Evolutionary conservation across 2,888 invertebrate species (phyloP).

Genomic region (Drosophila monieri): DNA sequence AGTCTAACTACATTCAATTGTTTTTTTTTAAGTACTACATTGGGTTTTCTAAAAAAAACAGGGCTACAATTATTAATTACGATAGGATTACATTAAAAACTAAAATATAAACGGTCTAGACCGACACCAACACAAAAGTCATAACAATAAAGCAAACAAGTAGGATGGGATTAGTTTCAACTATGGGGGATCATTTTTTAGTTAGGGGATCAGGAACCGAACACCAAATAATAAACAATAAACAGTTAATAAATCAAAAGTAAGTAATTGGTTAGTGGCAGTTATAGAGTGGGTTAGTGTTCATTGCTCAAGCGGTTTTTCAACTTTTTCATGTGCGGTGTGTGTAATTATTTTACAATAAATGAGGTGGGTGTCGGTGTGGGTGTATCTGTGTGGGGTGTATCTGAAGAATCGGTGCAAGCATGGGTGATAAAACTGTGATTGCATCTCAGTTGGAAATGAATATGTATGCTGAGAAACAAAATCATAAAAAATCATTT

Average conservation of each 20-base stretch:
- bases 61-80: constrained; percentile 22
- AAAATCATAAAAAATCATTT: constrained; percentile 22
- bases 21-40: constrained; percentile 2
- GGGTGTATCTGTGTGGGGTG: constrained; percentile 17
- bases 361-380: constrained; percentile 35
- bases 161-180: constrained; percentile 39
- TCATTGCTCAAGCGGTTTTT: constrained; percentile 62
- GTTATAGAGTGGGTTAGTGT: constrained; percentile 44
- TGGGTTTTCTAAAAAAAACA: constrained; percentile 9
- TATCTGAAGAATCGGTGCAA: constrained; percentile 55
- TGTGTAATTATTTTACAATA: constrained; percentile 57
- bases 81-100: constrained; percentile 3
- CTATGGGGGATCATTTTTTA: constrained; percentile 12
- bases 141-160: constrained; percentile 46
- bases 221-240: constrained; percentile 46
- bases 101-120: constrained; percentile 15
- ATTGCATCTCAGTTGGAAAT: constrained; percentile 53
- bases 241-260: constrained; percentile 12
- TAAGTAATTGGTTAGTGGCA: constrained; percentile 29
- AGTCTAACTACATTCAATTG: constrained; percentile 27
- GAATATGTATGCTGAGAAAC: constrained; percentile 55
- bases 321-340: constrained; percentile 51
- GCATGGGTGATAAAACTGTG: constrained; percentile 57
- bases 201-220: constrained; percentile 35
- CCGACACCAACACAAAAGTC: constrained; percentile 39